phyloP scores from a whole-genome alignment of 2,113 vertebrate genomes.

The Myanophis thanlyinensis region DNA sequence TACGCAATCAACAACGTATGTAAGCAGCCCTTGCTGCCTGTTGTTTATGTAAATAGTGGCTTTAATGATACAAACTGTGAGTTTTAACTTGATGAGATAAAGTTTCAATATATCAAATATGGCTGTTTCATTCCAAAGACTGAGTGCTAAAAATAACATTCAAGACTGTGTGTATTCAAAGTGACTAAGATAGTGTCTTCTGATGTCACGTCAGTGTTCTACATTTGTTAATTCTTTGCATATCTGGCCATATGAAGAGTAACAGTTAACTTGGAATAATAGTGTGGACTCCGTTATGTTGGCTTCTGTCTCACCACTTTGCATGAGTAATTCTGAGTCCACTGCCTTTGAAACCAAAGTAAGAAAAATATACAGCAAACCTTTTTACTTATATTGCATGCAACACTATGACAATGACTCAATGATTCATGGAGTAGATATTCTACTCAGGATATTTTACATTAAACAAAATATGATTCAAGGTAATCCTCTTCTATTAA shows the following conservation, averaged over 20 bases:
- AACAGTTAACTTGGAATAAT: neutral
- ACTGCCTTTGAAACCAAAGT: neutral
- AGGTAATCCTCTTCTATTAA: neutral
- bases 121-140: neutral
- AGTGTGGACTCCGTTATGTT: neutral
- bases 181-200: neutral
- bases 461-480: neutral
- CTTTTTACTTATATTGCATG: neutral
- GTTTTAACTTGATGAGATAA: neutral
- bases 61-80: neutral
- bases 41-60: slow-evolving; percentile 15
- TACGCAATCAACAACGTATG: neutral
- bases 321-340: neutral
- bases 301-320: neutral
- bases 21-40: neutral
- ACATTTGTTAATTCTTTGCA: neutral
- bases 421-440: neutral
- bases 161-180: neutral
- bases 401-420: neutral
- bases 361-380: neutral
- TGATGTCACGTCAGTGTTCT: neutral
- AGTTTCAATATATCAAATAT: neutral
- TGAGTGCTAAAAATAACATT: neutral
- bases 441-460: neutral
- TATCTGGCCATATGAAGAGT: neutral